Conservation (phyloP, 2,888 invertebrate species). For the Chydorus sphaericus region DNA sequence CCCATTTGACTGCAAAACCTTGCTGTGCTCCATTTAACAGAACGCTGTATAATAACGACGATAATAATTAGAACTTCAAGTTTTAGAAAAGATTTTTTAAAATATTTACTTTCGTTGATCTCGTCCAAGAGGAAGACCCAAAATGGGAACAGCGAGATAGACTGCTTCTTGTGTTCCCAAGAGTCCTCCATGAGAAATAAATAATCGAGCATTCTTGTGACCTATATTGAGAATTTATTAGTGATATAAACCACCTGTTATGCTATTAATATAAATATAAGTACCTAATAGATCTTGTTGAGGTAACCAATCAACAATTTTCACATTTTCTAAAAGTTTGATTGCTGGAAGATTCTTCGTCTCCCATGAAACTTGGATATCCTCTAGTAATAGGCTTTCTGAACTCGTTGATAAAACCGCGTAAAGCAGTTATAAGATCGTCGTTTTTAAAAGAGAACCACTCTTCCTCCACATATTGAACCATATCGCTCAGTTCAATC, state of each 20-base stretch:
- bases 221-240: no score
- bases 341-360: not conserved
- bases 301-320: not conserved
- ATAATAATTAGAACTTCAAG: no score
- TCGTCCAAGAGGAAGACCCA: not conserved
- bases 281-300: not conserved
- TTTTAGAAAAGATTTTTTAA: no score
- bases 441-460: not conserved
- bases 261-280: not conserved
- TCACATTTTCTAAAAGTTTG: no score
- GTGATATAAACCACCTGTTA: not conserved
- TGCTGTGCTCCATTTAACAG: not conserved
- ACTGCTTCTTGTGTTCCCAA: not conserved
- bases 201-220: not conserved
- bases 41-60: no score
- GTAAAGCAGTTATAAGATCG: not conserved
- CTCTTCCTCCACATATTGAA: not conserved
- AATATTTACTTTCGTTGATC: not conserved
- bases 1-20: not conserved
- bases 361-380: not conserved
- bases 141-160: not conserved
- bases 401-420: not conserved
- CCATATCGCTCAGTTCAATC: not conserved
- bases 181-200: not conserved
- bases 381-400: not conserved